Evolutionary conservation across 2,113 vertebrate genomes (phyloP), one percentile per base, ranked within the genome.

Genomic region (Plotosus lineatus): DNA sequence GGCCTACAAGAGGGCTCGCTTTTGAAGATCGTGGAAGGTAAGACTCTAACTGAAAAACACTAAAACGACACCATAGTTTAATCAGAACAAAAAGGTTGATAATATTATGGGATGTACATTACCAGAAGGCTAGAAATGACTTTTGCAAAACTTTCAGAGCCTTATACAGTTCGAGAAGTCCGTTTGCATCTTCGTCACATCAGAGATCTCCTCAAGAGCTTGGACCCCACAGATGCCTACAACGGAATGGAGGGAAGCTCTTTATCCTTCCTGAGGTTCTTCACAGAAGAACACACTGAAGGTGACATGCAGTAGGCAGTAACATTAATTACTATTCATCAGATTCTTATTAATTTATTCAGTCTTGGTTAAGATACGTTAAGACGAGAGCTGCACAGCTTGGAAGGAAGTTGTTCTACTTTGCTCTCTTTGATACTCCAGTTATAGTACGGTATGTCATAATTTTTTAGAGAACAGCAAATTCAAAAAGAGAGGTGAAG

Each of bases 161-260:
- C 95, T 0, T 99, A 99, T 87, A 96, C 95, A 0, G 93, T 98
- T 26, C 94, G 96, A 4, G 97, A 99, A 81, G 95, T 96, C 84
- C 95, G 96, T 71, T 96, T 98, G 83, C 97, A 99, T 0, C 95
- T 99, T 83, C 94, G 94, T 51, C 97, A 99, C 3, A 93, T 98
- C 56, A 93, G 96, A 63, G 94, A 98, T 85, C 95, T 99, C 19
- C 90, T 99, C 76, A 97, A 96, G 91, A 98, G 97, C 82, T 92
- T 98, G 5, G 96, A 98, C 85, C 95, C 95, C 0, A 93, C 96
- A 0, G 97, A 99, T 73, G 95, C 96, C 21, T 97, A 97, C 89
- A 98, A 98, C 2, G 96, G 97, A 1, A 91, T 96, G 63, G 96
- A 98, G 87, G 96, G 96, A 88, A 94, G 95, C 86, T 99, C 97